Conservation (phyloP, 2,113 vertebrate species). For the Nothoprocta pentlandii region DNA sequence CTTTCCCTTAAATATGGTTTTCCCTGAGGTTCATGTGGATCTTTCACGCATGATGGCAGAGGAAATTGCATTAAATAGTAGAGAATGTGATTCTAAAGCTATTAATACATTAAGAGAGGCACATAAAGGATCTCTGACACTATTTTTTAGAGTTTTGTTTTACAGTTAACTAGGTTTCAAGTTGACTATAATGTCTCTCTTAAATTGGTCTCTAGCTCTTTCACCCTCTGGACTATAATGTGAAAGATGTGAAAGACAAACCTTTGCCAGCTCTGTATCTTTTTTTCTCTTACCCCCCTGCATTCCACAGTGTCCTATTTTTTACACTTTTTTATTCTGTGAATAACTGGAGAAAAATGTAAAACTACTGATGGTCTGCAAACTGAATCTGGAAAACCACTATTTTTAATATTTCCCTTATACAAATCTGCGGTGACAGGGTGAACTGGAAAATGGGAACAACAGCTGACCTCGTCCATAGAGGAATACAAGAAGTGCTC, state of each 20-base stretch:
- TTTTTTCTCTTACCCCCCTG: not conserved
- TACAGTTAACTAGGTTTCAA: not conserved
- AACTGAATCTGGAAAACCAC: not conserved
- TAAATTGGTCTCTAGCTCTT: not conserved
- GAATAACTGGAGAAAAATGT: not conserved
- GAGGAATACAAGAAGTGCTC: not conserved
- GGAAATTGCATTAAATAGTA: not conserved
- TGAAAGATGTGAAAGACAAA: not conserved
- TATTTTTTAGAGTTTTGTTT: not conserved
- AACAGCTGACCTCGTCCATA: not conserved
- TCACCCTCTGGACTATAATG: not conserved
- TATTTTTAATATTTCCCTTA: not conserved
- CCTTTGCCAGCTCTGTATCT: not conserved
- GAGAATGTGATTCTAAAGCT: not conserved
- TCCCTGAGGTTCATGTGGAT: not conserved
- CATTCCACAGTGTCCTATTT: not conserved
- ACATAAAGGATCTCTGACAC: not conserved
- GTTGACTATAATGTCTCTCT: not conserved
- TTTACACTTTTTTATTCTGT: not conserved
- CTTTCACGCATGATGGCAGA: not conserved
- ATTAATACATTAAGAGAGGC: not conserved
- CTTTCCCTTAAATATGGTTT: not conserved
- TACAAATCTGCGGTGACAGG: not conserved
- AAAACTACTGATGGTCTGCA: not conserved
- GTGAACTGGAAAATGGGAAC: constrained; percentile 24